A percentile compares a stretch with the other conserved stretches of the same genome.
These are phyloP conservation scores for Lagria hirta DNA, from an alignment of 2,888 invertebrate genomes.

Conservation along the genomic window DNA sequence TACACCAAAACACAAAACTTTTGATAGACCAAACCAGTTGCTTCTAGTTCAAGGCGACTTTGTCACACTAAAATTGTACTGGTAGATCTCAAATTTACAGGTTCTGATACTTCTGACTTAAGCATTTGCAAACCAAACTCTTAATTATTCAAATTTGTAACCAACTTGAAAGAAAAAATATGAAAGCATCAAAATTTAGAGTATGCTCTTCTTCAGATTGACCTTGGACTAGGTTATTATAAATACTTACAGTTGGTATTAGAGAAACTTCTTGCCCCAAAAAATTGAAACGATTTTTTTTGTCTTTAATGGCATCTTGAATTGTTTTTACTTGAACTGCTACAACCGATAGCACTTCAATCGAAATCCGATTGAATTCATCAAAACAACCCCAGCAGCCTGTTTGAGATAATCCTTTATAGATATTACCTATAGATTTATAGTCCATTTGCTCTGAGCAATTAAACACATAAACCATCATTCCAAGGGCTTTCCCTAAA, in stretches of 20 bases:
- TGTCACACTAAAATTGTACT: no score
- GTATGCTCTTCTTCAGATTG: not conserved
- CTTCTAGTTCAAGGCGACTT: no score
- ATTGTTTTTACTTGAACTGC: slow-evolving; percentile 90
- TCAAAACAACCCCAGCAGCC: slow-evolving; percentile 98
- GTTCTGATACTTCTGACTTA: no score
- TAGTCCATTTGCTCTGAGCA: slow-evolving; percentile 98
- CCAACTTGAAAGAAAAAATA: not conserved
- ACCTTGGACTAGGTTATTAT: not conserved
- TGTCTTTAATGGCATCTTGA: slow-evolving; percentile 82
- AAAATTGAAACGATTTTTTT: slow-evolving; percentile 79
- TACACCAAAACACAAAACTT: no score
- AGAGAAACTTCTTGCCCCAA: slow-evolving; percentile 79
- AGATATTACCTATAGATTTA: slow-evolving; percentile 92
- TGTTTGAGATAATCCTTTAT: slow-evolving; percentile 93
- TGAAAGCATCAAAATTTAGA: not conserved
- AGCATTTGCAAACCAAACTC: no score
- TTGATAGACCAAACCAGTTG: no score
- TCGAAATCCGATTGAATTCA: slow-evolving; percentile 93
- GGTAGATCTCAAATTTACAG: no score
- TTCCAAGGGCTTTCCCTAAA: slow-evolving; percentile 87
- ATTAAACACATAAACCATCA: slow-evolving; percentile 98
- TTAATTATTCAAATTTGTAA: no score
- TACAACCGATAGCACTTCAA: slow-evolving; percentile 93
- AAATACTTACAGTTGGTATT: slow-evolving; percentile 61